phyloP scores from a whole-genome alignment of 2,888 invertebrate species.

The Drosophila meridionalis region DNA sequence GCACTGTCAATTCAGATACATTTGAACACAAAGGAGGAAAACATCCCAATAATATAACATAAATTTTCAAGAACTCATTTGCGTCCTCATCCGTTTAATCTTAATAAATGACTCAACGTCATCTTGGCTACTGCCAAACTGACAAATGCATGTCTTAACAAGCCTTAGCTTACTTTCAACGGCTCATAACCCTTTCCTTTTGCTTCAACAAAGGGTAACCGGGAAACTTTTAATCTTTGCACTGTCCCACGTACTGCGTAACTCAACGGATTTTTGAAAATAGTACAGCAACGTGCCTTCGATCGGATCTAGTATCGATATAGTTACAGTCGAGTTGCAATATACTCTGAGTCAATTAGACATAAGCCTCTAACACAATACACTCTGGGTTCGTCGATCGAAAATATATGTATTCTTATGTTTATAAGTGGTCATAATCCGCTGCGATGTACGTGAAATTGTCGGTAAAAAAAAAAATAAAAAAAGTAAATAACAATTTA shows the following conservation, averaged over 20 bases:
- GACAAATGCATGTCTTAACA: background rate
- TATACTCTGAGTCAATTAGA: no score
- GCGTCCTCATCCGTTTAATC: conserved; percentile 53
- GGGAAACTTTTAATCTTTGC: background rate
- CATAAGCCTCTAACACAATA: no score
- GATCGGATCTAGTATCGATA: no score
- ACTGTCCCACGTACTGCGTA: background rate
- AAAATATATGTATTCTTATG: no score
- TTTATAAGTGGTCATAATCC: no score
- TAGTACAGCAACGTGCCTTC: no score
- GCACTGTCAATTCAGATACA: conserved; percentile 22
- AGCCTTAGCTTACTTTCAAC: background rate
- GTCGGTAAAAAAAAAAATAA: no score
- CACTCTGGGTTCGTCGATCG: no score
- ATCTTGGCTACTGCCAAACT: background rate
- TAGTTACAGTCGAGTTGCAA: no score
- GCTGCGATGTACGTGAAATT: no score
- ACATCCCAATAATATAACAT: conserved; percentile 41
- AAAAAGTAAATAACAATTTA: no score
- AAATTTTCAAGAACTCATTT: conserved; percentile 53
- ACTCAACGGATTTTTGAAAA: no score
- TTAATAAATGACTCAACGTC: conserved; percentile 62
- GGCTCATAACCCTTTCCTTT: background rate
- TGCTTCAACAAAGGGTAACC: background rate
- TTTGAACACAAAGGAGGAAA: conserved; percentile 15